These are phyloP conservation scores for Apotomis betuletana DNA, from an alignment of 2,888 invertebrate species.

Conservation along the genomic window DNA sequence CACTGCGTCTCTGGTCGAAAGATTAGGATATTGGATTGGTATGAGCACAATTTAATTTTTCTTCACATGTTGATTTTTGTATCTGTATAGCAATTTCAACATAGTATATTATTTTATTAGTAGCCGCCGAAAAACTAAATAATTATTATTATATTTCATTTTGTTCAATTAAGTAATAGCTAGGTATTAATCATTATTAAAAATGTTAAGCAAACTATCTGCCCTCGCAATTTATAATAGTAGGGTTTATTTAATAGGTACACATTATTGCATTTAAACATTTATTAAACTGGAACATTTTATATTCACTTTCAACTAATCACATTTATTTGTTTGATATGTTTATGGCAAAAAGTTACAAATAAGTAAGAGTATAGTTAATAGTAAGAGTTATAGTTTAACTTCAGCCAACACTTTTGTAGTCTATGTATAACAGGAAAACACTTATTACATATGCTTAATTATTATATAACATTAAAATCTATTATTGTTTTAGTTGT, in stretches of 20 bases:
- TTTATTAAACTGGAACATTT: conserved; percentile 32
- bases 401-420: neutral
- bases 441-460: neutral
- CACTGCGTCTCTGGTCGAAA: too few species aligned
- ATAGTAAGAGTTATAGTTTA: conserved; percentile 4
- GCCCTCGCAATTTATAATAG: neutral
- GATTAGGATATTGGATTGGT: too few species aligned
- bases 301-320: conserved; percentile 18
- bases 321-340: conserved; percentile 29
- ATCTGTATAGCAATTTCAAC: too few species aligned
- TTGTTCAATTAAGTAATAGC: too few species aligned
- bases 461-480: neutral
- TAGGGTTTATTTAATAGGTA: neutral
- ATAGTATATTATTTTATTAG: too few species aligned
- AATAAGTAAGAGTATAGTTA: conserved; percentile 8
- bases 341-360: conserved; percentile 17
- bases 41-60: too few species aligned
- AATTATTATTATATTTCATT: too few species aligned
- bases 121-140: too few species aligned
- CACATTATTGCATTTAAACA: conserved; percentile 9
- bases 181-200: too few species aligned
- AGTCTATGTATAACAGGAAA: conserved; percentile 1
- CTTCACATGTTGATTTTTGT: too few species aligned
- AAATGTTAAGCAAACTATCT: too few species aligned
- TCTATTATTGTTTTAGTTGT: conserved; percentile 51